Evolutionary conservation across 23 tunicate species (phyloP).

Genomic region (Diplosoma virens): DNA sequence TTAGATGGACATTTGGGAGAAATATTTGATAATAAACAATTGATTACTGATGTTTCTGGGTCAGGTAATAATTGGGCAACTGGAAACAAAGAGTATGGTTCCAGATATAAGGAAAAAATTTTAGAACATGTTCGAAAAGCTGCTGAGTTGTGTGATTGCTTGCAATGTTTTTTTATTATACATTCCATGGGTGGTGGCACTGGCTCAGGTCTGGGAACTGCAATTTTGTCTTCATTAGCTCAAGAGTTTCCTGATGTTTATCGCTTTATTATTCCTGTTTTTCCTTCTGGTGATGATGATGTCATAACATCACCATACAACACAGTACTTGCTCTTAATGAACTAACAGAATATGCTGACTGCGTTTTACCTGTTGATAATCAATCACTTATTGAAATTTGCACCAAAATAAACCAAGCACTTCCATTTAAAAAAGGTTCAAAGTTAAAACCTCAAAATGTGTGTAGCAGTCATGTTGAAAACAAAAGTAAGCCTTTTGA

Average conservation of each 20-base stretch:
- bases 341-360: slow-evolving; percentile 95
- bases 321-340: slow-evolving; percentile 83
- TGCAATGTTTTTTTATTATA: slow-evolving; percentile 93
- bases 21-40: slow-evolving; percentile 80
- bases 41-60: slow-evolving; percentile 93
- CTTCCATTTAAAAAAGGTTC: background rate
- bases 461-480: background rate
- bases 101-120: slow-evolving; percentile 64
- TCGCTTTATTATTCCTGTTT: slow-evolving; percentile 91
- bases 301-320: slow-evolving; percentile 98
- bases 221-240: slow-evolving; percentile 62
- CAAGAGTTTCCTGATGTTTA: slow-evolving; percentile 94
- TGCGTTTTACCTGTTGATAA: slow-evolving; percentile 95
- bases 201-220: slow-evolving; percentile 97
- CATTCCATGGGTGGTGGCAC: slow-evolving; percentile 99
- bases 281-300: slow-evolving; percentile 96
- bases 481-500: slow-evolving; percentile 68
- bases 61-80: slow-evolving; percentile 99
- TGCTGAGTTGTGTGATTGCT: slow-evolving; percentile 93
- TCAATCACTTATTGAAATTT: slow-evolving; percentile 70
- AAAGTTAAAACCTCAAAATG: background rate
- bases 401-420: slow-evolving; percentile 55
- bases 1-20: slow-evolving; percentile 68
- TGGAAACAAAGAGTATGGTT: slow-evolving; percentile 93
- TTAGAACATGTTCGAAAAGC: slow-evolving; percentile 81